These are phyloP conservation scores for Mormyrus hasselquistii DNA, from an alignment of 2,797 vertebrate species.

Conservation along the genomic window DNA sequence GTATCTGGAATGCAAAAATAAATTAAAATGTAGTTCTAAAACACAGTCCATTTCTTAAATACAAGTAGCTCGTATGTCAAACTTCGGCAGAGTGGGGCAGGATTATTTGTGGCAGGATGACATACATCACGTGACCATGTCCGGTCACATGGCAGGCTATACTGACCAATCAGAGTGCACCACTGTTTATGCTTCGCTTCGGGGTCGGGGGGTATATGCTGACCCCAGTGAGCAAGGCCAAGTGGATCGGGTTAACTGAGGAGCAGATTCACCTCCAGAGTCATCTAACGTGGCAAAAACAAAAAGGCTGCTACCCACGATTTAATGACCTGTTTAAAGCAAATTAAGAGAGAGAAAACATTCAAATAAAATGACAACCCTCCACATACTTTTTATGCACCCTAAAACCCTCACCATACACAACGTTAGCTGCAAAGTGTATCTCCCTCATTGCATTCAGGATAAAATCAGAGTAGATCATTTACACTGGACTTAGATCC, in stretches of 20 bases:
- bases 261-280: background rate
- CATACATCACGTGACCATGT: conserved; percentile 9
- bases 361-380: background rate
- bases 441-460: background rate
- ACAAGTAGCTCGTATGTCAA: conserved; percentile 39
- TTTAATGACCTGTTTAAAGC: background rate
- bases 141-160: background rate
- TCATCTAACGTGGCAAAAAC: background rate
- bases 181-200: background rate
- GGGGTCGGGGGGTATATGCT: background rate
- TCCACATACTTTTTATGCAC: background rate
- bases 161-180: background rate
- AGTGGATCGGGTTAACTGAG: background rate
- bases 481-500: background rate
- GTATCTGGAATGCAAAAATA: conserved; percentile 81
- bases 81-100: conserved; percentile 21
- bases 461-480: background rate
- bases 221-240: background rate
- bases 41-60: conserved; percentile 47
- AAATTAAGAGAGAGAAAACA: background rate
- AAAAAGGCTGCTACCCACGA: background rate
- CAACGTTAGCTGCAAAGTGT: no score
- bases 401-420: background rate
- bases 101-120: background rate
- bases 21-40: conserved; percentile 58